Conservation (phyloP, 2,113 vertebrate species). For the Rissa tridactyla region DNA sequence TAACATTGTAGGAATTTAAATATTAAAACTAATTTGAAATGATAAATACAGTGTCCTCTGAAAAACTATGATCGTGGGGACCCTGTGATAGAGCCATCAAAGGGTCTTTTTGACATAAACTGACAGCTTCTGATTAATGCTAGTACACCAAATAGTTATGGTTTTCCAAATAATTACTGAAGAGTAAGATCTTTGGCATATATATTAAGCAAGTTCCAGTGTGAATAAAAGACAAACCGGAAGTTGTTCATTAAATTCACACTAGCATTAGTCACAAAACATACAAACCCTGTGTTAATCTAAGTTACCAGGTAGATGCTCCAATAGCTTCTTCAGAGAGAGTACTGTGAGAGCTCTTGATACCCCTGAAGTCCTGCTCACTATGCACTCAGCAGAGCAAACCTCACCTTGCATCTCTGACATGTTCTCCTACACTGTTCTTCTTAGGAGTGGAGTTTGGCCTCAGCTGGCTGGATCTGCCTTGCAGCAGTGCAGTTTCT, state of each 20-base stretch:
- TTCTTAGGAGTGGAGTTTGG: not conserved
- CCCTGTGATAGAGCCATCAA: not conserved
- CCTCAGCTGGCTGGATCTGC: not conserved
- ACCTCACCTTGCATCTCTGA: not conserved
- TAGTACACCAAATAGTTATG: not conserved
- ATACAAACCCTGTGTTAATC: not conserved
- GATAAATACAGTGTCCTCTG: not conserved
- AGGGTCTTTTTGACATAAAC: not conserved
- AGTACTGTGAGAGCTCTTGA: not conserved
- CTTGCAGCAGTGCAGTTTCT: not conserved
- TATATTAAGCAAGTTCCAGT: not conserved
- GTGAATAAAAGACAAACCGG: not conserved
- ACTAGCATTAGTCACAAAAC: not conserved
- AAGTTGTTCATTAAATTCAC: not conserved
- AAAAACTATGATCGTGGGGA: not conserved
- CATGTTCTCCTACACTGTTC: fast-evolving
- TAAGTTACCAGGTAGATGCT: fast-evolving
- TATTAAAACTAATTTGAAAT: not conserved
- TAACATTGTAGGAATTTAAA: not conserved
- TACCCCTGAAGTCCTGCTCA: not conserved
- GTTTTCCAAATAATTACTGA: not conserved
- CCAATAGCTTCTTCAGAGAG: not conserved
- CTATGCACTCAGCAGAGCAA: not conserved
- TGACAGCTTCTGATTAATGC: not conserved
- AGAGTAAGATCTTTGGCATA: not conserved